A percentile compares a stretch with the other conserved stretches of the same genome.
These are phyloP conservation scores for Thunnus albacares DNA, from an alignment of 2,797 vertebrate species.

Conservation along the genomic window DNA sequence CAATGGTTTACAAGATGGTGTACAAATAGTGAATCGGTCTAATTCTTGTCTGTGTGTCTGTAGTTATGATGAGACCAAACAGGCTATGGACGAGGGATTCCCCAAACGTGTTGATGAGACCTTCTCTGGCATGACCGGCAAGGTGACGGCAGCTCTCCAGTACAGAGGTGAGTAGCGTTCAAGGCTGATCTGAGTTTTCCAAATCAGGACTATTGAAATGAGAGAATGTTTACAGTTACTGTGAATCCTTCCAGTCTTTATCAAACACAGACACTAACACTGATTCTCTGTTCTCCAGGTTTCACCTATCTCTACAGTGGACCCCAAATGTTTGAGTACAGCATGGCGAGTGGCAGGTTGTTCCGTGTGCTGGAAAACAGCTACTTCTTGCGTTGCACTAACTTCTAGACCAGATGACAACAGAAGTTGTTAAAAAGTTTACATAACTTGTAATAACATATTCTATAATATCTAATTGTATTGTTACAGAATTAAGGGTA, in stretches of 20 bases:
- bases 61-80: constrained; percentile 88
- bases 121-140: constrained; percentile 82
- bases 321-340: no score
- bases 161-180: constrained; percentile 82
- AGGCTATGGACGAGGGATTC: constrained; percentile 83
- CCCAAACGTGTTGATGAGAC: constrained; percentile 74
- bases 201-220: no score
- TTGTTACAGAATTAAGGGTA: background rate
- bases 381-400: constrained; percentile 78
- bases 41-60: background rate
- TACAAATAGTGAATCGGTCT: background rate
- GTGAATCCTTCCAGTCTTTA: no score
- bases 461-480: background rate
- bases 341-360: no score
- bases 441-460: background rate
- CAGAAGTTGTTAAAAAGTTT: background rate
- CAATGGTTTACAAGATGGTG: no score
- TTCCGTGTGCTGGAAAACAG: constrained; percentile 66
- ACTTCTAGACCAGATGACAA: constrained; percentile 52
- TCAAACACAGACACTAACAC: no score
- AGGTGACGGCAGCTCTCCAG: constrained; percentile 88
- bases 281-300: no score
- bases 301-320: no score
- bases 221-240: no score
- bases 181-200: no score